Evolutionary conservation across 2,888 invertebrate genomes (phyloP), one percentile per base, ranked within the genome.

Genomic region (Tanytarsus gracilentus): DNA sequence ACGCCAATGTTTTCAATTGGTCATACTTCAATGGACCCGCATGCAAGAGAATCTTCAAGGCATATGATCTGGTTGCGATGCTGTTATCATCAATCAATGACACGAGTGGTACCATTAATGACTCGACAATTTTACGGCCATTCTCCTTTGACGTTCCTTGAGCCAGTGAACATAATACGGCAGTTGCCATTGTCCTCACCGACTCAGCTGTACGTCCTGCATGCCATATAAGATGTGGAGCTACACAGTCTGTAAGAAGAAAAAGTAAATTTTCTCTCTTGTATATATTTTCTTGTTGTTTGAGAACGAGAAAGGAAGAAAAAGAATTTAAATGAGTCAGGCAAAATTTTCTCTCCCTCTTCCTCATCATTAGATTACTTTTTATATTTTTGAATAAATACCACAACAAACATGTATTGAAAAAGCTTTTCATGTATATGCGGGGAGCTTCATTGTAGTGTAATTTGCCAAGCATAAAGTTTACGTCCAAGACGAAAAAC

Each of bases 141-240:
- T 53, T 27, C 60, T 70, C 70, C 2, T 65, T 62, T 1, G 62
- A 48, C 1, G 72, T 72, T 2, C 71, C 70, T 53, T 72, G 69
- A 0, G 71, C 65, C 51, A 72, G 44, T 1, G 74, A 67, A 48
- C 72, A 74, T 1, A 74, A 60, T 0, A 70, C 70, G 5, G 73
- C 71, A 27, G 68, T 69, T n/a, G 74, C 74, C 63, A 74, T 64
- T 7, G 72, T 69, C 18, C 74, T 68, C 68, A 74, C 68, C 0
- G 71, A 67, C 63, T 74, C 73, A 7, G 72, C 69, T 61, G 66
- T 66, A 2, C 69, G 68, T 9, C 74, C 74, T 1, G 69, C 70
- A 61, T 67, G 68, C 74, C 74, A 74, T 2, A 60, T 55, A 14
- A 74, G 62, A 64, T 70, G 64, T 2, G 69, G 69, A n/a, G 68